These are phyloP conservation scores for Lamellibrachia satsuma DNA, from an alignment of 2,888 invertebrate genomes.

Conservation along the genomic window DNA sequence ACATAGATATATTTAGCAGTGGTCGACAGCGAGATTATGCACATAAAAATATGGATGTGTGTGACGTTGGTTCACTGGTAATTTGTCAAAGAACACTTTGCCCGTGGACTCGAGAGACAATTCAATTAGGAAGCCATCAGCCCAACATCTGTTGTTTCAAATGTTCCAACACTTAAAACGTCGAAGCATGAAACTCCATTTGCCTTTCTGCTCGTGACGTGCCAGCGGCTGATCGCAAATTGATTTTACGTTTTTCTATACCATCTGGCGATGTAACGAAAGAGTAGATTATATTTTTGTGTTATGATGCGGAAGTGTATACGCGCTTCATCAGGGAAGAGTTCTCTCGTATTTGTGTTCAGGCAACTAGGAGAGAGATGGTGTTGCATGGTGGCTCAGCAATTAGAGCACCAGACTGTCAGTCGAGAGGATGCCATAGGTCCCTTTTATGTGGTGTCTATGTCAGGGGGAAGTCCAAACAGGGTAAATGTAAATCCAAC, in stretches of 20 bases:
- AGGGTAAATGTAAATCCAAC: no score
- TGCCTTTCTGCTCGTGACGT: background rate
- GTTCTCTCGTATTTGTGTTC: background rate
- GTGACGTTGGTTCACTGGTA: background rate
- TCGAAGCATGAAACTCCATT: background rate
- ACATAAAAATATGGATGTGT: background rate
- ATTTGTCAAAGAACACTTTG: slow-evolving; percentile 11
- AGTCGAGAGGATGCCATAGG: no score
- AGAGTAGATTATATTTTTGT: background rate
- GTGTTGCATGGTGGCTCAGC: no score
- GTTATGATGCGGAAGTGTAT: background rate
- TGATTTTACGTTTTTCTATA: background rate
- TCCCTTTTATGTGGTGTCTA: no score
- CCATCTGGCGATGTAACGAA: background rate
- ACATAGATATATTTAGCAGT: background rate
- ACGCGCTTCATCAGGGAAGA: background rate
- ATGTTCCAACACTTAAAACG: background rate
- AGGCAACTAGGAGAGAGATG: no score
- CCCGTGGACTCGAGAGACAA: background rate
- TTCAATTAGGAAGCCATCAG: background rate
- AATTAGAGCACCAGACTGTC: no score
- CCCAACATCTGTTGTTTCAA: background rate
- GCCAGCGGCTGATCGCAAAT: background rate
- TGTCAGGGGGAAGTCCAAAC: no score
- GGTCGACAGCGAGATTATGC: background rate